phyloP scores from a whole-genome alignment of 2,888 invertebrate species.

The Corbicula japonica region DNA sequence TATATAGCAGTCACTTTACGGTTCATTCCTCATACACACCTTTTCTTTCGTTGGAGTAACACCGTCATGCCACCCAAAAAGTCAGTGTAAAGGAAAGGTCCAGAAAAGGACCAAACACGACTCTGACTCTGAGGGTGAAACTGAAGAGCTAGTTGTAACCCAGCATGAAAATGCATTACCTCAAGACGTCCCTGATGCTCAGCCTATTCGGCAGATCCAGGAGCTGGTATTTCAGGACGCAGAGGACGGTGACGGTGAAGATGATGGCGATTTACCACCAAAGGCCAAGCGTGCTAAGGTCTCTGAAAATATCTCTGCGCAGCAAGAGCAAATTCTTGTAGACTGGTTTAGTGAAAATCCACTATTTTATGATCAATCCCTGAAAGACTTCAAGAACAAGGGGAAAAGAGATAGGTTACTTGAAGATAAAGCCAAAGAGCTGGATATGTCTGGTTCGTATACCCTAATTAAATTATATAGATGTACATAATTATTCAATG shows the following conservation, averaged over 20 bases:
- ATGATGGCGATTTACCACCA: constrained; percentile 19
- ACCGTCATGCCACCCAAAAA: constrained; percentile 19
- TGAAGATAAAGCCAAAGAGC: constrained; percentile 11
- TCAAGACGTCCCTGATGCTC: constrained; percentile 9
- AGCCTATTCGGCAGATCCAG: constrained; percentile 8
- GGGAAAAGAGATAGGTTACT: constrained; percentile 11
- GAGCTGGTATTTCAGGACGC: constrained; percentile 18
- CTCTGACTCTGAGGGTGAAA: constrained; percentile 10
- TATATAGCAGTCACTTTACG: too few species aligned
- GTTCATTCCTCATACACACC: not conserved
- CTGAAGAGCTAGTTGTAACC: constrained; percentile 10
- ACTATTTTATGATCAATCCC: constrained; percentile 8
- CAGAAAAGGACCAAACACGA: constrained; percentile 12
- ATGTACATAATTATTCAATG: constrained; percentile 12
- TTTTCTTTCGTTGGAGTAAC: not conserved
- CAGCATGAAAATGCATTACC: constrained; percentile 10
- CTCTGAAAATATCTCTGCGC: constrained; percentile 22
- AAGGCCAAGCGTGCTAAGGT: constrained; percentile 18
- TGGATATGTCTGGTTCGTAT: constrained; percentile 13
- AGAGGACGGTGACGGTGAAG: constrained; percentile 14
- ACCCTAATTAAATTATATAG: constrained; percentile 1
- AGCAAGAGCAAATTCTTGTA: constrained; percentile 13
- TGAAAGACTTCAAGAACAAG: constrained; percentile 15
- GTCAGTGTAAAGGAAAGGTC: constrained; percentile 5
- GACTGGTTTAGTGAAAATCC: constrained; percentile 13